phyloP scores from a whole-genome alignment of 1,140 invertebrate genomes.

The Meloidogyne floridensis region DNA sequence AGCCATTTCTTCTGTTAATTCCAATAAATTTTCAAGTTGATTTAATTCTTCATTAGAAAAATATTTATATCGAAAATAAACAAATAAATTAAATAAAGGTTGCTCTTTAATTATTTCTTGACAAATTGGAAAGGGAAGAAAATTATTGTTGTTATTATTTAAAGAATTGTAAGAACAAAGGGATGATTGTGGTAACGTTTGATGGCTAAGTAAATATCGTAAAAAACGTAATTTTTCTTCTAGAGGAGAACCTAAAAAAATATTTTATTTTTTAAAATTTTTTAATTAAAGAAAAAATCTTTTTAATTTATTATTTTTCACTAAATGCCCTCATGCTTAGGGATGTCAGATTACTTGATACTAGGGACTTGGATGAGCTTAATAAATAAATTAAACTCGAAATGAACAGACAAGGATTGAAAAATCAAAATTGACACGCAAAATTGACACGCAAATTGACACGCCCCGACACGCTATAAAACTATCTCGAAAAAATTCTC shows the following conservation, averaged over 20 bases:
- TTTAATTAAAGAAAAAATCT: too few species aligned
- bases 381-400: too few species aligned
- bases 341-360: too few species aligned
- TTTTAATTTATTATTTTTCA: too few species aligned
- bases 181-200: neutral
- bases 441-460: too few species aligned
- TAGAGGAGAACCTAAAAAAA: constrained; percentile 10
- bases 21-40: neutral
- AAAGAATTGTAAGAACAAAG: neutral
- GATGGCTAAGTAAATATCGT: neutral
- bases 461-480: too few species aligned
- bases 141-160: constrained; percentile 1
- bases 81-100: constrained; percentile 12
- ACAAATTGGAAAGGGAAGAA: neutral
- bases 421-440: too few species aligned
- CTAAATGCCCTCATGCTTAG: too few species aligned
- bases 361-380: too few species aligned
- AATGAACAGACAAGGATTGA: too few species aligned
- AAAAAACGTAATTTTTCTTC: constrained; percentile 21
- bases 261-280: neutral
- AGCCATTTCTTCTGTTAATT: constrained; percentile 4
- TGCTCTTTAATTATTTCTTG: neutral
- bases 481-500: too few species aligned
- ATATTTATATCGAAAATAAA: neutral
- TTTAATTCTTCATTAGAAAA: constrained; percentile 8